Evolutionary conservation across 1,140 invertebrate genomes (phyloP).

Genomic region (Lepidurus packardi): DNA sequence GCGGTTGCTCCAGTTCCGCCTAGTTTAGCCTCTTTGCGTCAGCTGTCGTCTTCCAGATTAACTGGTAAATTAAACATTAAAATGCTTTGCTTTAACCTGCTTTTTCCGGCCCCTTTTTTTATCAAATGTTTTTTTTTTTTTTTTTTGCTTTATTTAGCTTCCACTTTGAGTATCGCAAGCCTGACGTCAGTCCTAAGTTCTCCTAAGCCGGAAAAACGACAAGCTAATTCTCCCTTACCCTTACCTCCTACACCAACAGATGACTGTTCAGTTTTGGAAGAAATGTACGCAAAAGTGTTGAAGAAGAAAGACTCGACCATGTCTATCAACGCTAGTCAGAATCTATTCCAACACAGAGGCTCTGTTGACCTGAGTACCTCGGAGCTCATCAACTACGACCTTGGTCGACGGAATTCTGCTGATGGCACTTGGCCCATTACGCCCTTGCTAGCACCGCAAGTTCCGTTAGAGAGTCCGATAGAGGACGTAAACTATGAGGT

Average conservation of each 20-base stretch:
- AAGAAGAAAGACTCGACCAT: conserved; percentile 37
- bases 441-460: background rate
- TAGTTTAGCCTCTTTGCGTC: conserved; percentile 30
- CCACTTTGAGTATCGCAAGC: conserved; percentile 67
- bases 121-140: conserved; percentile 32
- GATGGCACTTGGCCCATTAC: conserved; percentile 20
- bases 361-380: conserved; percentile 31
- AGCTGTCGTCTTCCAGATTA: conserved; percentile 31
- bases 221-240: conserved; percentile 73
- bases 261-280: conserved; percentile 51
- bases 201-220: conserved; percentile 77
- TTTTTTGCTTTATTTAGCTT: conserved; percentile 48
- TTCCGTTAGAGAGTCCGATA: background rate
- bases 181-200: conserved; percentile 66
- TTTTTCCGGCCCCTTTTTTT: conserved; percentile 25
- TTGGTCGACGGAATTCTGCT: conserved; percentile 27
- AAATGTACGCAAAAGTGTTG: conserved; percentile 77
- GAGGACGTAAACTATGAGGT: background rate
- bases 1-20: conserved; percentile 30
- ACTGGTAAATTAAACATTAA: conserved; percentile 23
- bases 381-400: conserved; percentile 20
- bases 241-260: conserved; percentile 54
- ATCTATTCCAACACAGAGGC: conserved; percentile 24
- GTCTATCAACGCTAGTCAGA: background rate
- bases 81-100: background rate